Evolutionary conservation across 2,888 invertebrate species (phyloP).

Genomic region (Xestia sexstrigata): DNA sequence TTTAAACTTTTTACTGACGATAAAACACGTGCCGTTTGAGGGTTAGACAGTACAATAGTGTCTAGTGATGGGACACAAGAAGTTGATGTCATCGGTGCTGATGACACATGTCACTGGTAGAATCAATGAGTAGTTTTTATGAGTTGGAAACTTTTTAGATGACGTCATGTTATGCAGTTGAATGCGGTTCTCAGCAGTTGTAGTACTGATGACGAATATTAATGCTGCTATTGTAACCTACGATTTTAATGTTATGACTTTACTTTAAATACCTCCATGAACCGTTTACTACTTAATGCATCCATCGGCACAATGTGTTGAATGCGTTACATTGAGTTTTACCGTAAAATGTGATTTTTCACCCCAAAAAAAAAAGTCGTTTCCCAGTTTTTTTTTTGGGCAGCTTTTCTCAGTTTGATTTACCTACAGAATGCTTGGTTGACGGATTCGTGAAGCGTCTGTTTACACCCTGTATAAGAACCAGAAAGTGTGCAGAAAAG

Average conservation of each 20-base stretch:
- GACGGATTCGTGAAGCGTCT: too few relatives aligned
- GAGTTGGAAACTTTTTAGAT: neutral
- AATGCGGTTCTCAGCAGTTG: neutral
- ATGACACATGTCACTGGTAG: slow-evolving; percentile 19
- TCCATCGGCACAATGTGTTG: too few relatives aligned
- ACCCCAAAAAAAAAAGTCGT: too few relatives aligned
- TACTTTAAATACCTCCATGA: too few relatives aligned
- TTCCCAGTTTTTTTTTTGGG: too few relatives aligned
- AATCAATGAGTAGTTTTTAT: slow-evolving; percentile 16
- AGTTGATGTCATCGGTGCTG: slow-evolving; percentile 9
- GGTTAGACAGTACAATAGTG: slow-evolving; percentile 14
- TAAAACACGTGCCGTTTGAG: slow-evolving; percentile 25
- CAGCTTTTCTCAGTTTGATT: too few relatives aligned
- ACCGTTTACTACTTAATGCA: too few relatives aligned
- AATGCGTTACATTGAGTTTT: too few relatives aligned
- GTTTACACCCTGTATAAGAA: too few relatives aligned
- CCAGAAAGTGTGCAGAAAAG: neutral
- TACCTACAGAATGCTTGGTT: too few relatives aligned
- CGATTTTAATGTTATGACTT: neutral
- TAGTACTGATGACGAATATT: neutral
- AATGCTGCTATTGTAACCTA: neutral
- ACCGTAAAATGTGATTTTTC: too few relatives aligned
- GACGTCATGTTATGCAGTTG: slow-evolving; percentile 6
- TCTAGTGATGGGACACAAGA: slow-evolving; percentile 18
- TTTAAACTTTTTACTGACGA: slow-evolving; percentile 23